Evolutionary conservation across 1,140 invertebrate species (phyloP).

Genomic region (Eumeta japonica): DNA sequence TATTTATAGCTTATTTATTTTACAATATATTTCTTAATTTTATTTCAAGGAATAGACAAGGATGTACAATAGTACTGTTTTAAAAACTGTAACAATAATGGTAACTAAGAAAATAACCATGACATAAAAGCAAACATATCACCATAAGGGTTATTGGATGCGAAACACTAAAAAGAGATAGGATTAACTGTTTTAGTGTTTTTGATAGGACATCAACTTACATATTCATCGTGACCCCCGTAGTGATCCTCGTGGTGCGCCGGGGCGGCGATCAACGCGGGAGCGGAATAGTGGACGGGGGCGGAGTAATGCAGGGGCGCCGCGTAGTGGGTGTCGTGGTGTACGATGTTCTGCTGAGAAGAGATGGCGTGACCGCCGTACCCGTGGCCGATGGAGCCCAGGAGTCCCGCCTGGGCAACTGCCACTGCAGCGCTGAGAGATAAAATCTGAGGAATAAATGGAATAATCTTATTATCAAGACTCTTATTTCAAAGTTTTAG

Average conservation of each 20-base stretch:
- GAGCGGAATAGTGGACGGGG: conserved; percentile 16
- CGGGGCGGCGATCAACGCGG: conserved; percentile 9
- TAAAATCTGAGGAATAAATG: conserved; percentile 34
- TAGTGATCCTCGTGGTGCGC: conserved; percentile 9
- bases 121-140: too few species aligned
- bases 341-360: conserved; percentile 24
- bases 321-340: conserved; percentile 18
- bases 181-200: too few species aligned
- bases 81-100: too few species aligned
- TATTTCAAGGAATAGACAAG: too few species aligned
- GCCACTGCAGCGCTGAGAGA: conserved; percentile 34
- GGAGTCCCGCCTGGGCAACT: conserved; percentile 33
- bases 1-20: too few species aligned
- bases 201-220: too few species aligned
- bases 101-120: too few species aligned
- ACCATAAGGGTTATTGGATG: too few species aligned
- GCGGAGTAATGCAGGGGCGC: conserved; percentile 12
- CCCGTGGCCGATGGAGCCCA: conserved; percentile 20
- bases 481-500: conserved; percentile 9
- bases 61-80: too few species aligned
- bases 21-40: too few species aligned
- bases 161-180: too few species aligned
- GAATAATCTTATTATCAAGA: conserved; percentile 4
- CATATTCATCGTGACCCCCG: conserved; percentile 12
- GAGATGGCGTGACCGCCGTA: conserved; percentile 21